phyloP scores from a whole-genome alignment of 2,113 vertebrate species.

The Lota lota region DNA sequence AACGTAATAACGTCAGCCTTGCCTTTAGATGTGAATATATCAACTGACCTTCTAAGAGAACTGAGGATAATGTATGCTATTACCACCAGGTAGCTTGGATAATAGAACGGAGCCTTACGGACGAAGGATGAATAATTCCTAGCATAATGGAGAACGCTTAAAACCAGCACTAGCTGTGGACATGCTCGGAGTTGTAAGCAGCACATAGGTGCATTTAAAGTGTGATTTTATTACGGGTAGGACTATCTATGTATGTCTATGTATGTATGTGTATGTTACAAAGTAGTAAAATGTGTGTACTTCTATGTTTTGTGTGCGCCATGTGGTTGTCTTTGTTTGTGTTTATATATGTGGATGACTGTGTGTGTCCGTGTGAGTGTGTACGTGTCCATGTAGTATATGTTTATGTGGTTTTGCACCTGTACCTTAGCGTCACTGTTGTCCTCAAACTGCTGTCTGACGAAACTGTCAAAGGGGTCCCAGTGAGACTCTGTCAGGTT shows the following conservation, averaged over 20 bases:
- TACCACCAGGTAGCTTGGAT: background rate
- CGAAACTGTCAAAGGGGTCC: constrained; percentile 78
- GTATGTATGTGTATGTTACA: too few species aligned
- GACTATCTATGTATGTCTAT: too few species aligned
- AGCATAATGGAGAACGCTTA: background rate
- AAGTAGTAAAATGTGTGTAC: too few species aligned
- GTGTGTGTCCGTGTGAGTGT: background rate
- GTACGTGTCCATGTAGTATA: background rate
- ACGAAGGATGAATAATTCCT: constrained; percentile 1
- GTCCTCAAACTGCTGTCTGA: constrained; percentile 77
- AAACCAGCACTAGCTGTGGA: too few species aligned
- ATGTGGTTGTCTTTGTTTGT: background rate
- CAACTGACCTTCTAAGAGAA: too few species aligned
- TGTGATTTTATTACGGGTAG: too few species aligned
- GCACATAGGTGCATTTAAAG: too few species aligned
- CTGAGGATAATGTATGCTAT: too few species aligned
- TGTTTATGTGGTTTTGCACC: background rate
- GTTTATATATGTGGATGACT: background rate
- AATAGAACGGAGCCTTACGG: constrained; percentile 2
- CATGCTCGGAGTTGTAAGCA: too few species aligned
- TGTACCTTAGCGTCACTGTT: constrained; percentile 75
- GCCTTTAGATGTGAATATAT: too few species aligned
- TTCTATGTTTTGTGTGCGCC: background rate
- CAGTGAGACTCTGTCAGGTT: constrained; percentile 74
- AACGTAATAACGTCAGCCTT: too few species aligned